Evolutionary conservation across 2,888 invertebrate species (phyloP), one percentile per base, ranked within the genome.

Genomic region (Epirrhoe tristata): DNA sequence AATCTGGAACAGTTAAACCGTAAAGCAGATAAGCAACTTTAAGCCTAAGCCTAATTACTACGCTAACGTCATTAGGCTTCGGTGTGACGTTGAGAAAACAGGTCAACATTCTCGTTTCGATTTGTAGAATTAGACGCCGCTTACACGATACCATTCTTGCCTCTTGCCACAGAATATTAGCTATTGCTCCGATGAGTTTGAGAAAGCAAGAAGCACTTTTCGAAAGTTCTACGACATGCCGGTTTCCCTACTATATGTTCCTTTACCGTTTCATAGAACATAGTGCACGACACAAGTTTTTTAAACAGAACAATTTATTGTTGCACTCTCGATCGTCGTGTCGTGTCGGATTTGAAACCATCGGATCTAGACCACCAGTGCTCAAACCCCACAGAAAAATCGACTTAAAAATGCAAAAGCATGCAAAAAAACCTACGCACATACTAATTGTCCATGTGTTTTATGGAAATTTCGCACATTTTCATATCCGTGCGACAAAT

Each of bases 1-100:
- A 88, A 89, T 89, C 88, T 85, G 87, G 86, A 79, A 85, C 78
- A 51, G 24, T n/a, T 6, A 34, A 16, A 64, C 43, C 10, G 56
- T 53, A 56, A 59, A 56, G 3, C 16, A 63, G 64, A 54, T 58
- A 16, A 16, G 34, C 31, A 56, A 17, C 56, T 63, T 43, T 7
- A 43, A 48, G 16, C 16, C 48, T 16, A 48, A 48, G 7, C 48
- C 16, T 16, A 48, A 48, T 48, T 48, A 14, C 12, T 43, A 34
- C 34, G 34, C 39, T 43, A 12, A 43, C 39, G 39, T 43, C 39
- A 43, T 43, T 4, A 43, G 39, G 39, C 12, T 43, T 43, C 36
- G 10, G 7, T 12, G 39, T 43, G 39, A 43, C 39, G 39, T 43
- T 12, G 39, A 43, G 24, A 43, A 4, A 43, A 43, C 12, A 12